Evolutionary conservation across 2,113 vertebrate genomes (phyloP).

Genomic region (Ochotona princeps): DNA sequence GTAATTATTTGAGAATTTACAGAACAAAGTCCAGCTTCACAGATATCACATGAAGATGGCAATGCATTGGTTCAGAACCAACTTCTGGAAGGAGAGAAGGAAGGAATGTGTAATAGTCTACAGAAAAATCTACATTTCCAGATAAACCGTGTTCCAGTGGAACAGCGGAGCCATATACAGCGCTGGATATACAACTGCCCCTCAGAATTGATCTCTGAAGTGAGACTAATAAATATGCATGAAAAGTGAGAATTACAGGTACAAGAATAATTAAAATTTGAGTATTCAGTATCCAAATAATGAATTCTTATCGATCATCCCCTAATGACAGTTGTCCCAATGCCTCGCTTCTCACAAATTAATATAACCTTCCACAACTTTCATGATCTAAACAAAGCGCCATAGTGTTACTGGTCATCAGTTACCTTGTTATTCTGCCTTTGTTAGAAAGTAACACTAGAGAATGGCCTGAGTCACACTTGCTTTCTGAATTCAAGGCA

Average conservation of each 20-base stretch:
- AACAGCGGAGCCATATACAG: not conserved
- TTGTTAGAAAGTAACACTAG: not conserved
- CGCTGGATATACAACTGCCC: not conserved
- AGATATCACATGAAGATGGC: not conserved
- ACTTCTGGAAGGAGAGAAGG: not conserved
- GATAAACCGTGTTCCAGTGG: no score
- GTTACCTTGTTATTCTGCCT: not conserved
- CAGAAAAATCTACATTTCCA: not conserved
- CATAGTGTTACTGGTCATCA: not conserved
- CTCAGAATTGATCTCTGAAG: not conserved
- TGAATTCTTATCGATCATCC: not conserved
- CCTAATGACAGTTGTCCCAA: not conserved
- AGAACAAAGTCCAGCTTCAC: not conserved
- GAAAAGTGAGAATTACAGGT: not conserved
- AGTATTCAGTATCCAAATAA: not conserved
- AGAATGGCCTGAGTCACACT: not conserved
- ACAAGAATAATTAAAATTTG: not conserved
- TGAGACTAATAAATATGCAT: not conserved
- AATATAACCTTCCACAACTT: not conserved
- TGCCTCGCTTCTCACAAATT: not conserved
- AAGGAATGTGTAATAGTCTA: not conserved
- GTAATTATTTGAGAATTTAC: not conserved
- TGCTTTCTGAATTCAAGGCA: not conserved
- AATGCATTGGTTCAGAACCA: no score
- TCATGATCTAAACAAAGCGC: not conserved